Base-by-base conservation (phyloP, 2,113 vertebrate genomes). In the Corythoichthys intestinalis region DNA sequence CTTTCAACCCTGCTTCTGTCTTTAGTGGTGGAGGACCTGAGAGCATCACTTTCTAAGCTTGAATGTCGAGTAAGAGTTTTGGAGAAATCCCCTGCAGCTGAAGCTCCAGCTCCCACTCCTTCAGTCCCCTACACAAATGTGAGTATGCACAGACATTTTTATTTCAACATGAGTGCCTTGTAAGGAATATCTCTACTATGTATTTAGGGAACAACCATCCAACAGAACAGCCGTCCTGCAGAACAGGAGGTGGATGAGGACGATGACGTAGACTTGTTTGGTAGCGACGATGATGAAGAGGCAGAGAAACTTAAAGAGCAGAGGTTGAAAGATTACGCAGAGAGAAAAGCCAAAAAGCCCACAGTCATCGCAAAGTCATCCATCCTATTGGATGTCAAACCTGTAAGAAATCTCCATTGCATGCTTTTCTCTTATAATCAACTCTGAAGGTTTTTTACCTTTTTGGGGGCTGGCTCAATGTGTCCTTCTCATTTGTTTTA, bases 351-450 rank as follows among this genome's bases (percentile, higher is more conserved):
- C 73, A 94, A 93, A 87, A 98, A 98, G 68, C 94, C 96, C 0
- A 77, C 77, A 0, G 69, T 96, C 54, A 94, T 98, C 14, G 97
- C 97, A 80, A 98, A 98, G 83, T 98, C 96, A 20, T 98, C 96
- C 38, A 98, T 98, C 84, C 90, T 98, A 6, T 80, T 99, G 79
- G 97, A 99, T 0, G 96, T 98, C 59, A 99, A 99, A 67, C 97
- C 97, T 0, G 96, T 98, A 88, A 85, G 94, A 75, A 17, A 7
- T 6, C n/a, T 28, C 6, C 41, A 28, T 28, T 13, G 4, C 20
- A 34, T 13, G 35, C 44, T 44, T 44, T 44, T 44, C 41, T 44
- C 6, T 44, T 44, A 44, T 28, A 28, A 28, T 44, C 4, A 44
- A 4, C 41, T 44, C 41, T 44, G 41, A 44, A 44, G 41, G 41